phyloP scores from a whole-genome alignment of 2,113 vertebrate genomes.

The Dicaeum eximium region DNA sequence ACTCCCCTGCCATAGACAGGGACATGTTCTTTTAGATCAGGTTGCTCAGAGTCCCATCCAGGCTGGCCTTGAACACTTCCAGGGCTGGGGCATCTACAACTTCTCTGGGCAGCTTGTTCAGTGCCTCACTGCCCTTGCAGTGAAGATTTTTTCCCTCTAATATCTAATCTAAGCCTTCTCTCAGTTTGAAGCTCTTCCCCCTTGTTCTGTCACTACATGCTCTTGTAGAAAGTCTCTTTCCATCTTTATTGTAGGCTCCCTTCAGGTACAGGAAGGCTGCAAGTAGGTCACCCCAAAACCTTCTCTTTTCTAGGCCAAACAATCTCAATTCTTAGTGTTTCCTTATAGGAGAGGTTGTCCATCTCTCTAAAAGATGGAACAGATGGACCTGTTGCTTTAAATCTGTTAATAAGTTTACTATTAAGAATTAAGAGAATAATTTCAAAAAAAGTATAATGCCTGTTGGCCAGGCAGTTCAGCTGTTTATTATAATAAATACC shows the following conservation, averaged over 20 bases:
- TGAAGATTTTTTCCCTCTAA: background rate
- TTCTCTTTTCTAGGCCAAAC: background rate
- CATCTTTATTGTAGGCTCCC: background rate
- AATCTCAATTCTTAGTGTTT: background rate
- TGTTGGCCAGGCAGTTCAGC: background rate
- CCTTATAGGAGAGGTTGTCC: background rate
- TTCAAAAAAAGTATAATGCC: background rate
- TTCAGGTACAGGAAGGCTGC: background rate
- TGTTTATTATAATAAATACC: background rate
- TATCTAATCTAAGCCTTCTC: background rate
- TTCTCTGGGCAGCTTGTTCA: background rate
- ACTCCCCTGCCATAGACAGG: background rate
- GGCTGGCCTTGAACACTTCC: background rate
- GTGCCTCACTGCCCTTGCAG: background rate
- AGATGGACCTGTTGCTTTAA: background rate
- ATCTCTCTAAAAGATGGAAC: background rate
- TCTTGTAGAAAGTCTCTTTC: background rate
- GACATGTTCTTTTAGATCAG: background rate
- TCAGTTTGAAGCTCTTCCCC: background rate
- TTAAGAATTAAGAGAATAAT: background rate
- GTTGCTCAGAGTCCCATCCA: background rate
- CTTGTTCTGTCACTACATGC: background rate
- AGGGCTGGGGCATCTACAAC: too few species aligned
- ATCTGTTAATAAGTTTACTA: background rate
- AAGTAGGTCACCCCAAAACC: background rate